Evolutionary conservation across 2,888 invertebrate genomes (phyloP).

Genomic region (Euproctis similis): DNA sequence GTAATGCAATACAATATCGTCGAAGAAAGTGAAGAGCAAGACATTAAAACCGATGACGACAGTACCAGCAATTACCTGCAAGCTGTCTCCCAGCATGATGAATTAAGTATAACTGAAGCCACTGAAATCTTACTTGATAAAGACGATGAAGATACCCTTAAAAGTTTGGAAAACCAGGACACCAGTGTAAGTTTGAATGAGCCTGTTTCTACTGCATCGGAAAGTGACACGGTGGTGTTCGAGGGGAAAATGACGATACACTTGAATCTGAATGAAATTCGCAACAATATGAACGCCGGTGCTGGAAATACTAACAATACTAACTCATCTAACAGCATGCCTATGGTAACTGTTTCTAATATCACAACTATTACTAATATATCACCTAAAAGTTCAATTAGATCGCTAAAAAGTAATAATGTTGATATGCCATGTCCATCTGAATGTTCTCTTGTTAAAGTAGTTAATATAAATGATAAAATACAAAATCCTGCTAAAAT

Average conservation of each 20-base stretch:
- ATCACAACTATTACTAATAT: conserved; percentile 73
- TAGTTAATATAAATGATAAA: conserved; percentile 35
- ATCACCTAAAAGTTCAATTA: conserved; percentile 70
- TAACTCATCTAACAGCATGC: conserved; percentile 64
- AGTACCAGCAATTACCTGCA: conserved; percentile 65
- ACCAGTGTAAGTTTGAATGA: conserved; percentile 75
- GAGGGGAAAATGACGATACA: conserved; percentile 75
- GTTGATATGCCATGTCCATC: conserved; percentile 44
- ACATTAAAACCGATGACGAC: conserved; percentile 55
- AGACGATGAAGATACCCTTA: conserved; percentile 70
- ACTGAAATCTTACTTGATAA: conserved; percentile 71
- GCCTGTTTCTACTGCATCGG: conserved; percentile 60
- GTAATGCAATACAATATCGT: conserved; percentile 50
- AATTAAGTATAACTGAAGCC: conserved; percentile 58
- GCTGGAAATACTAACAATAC: conserved; percentile 57
- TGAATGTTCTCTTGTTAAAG: conserved; percentile 40
- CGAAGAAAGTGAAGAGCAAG: conserved; percentile 64
- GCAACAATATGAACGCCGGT: conserved; percentile 65
- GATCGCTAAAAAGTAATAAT: conserved; percentile 57
- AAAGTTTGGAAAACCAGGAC: conserved; percentile 72
- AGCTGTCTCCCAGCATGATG: conserved; percentile 63
- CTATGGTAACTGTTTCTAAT: conserved; percentile 75
- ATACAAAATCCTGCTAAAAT: conserved; percentile 35
- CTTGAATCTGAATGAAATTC: conserved; percentile 69
- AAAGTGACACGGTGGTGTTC: conserved; percentile 70